Evolutionary conservation across 2,797 vertebrate species (phyloP).

Genomic region (Anas capensis): DNA sequence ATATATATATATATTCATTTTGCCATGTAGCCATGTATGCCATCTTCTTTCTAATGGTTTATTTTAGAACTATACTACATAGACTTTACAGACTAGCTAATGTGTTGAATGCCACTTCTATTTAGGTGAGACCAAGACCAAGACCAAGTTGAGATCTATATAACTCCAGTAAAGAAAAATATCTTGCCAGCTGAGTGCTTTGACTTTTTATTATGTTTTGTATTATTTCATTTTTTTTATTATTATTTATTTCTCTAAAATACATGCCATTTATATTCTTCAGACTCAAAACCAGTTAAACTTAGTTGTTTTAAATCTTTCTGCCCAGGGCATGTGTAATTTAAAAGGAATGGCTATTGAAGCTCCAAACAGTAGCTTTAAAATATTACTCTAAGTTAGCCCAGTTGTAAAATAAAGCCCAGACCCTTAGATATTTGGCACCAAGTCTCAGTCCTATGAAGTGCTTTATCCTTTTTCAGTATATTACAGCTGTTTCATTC

Average conservation of each 20-base stretch:
- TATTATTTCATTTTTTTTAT: background rate
- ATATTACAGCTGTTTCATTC: background rate
- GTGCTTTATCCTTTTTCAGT: conserved; percentile 2
- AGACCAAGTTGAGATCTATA: background rate
- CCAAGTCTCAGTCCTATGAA: background rate
- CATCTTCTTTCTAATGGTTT: background rate
- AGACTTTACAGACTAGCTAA: background rate
- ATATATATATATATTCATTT: background rate
- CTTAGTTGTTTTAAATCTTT: background rate
- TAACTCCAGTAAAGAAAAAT: background rate
- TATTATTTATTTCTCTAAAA: background rate
- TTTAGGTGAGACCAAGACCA: background rate
- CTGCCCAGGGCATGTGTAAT: background rate
- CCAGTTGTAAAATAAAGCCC: background rate
- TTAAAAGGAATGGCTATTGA: background rate
- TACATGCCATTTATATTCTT: background rate
- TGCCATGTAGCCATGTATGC: background rate
- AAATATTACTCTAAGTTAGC: background rate
- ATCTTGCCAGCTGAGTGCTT: background rate
- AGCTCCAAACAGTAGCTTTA: background rate
- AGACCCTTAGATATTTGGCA: background rate
- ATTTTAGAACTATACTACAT: background rate
- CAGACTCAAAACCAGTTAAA: background rate
- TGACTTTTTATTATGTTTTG: background rate
- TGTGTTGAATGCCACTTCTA: background rate